These are phyloP conservation scores for Sebastes jordani DNA, from an alignment of 2,797 vertebrate species.

Conservation along the genomic window DNA sequence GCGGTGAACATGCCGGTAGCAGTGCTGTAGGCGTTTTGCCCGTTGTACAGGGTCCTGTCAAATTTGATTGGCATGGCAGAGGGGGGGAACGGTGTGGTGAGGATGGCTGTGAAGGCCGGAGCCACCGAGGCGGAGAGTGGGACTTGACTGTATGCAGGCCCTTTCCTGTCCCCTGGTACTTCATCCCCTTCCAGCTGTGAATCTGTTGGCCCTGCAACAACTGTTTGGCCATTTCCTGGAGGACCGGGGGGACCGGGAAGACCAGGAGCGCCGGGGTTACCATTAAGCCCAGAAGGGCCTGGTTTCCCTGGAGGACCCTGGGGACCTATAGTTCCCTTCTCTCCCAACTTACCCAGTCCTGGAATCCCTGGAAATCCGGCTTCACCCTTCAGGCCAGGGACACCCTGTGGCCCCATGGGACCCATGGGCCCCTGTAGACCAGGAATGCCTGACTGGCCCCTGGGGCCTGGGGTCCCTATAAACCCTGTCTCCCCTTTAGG, in stretches of 20 bases:
- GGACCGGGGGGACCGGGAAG: constrained; percentile 92
- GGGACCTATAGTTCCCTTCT: constrained; percentile 89
- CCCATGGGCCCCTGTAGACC: constrained; percentile 94
- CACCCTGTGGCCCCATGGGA: constrained; percentile 94
- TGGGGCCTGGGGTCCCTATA: constrained; percentile 89
- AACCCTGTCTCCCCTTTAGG: constrained; percentile 91
- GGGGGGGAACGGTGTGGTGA: constrained; percentile 94
- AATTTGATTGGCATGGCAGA: constrained; percentile 97
- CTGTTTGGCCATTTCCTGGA: constrained; percentile 89
- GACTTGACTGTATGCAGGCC: constrained; percentile 87
- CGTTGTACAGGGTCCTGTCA: constrained; percentile 97
- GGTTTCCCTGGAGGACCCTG: constrained; percentile 91
- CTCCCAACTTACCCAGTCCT: constrained; percentile 87
- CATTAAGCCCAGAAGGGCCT: constrained; percentile 87
- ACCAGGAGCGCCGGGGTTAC: constrained; percentile 87
- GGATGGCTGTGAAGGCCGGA: constrained; percentile 96
- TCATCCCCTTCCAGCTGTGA: constrained; percentile 88
- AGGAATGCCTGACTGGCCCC: constrained; percentile 95
- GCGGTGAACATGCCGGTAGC: constrained; percentile 95
- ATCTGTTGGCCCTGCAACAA: constrained; percentile 87
- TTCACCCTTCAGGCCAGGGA: constrained; percentile 92
- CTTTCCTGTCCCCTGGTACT: constrained; percentile 87
- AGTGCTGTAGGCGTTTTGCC: constrained; percentile 94
- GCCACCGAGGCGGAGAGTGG: constrained; percentile 89
- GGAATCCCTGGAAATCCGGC: constrained; percentile 87